Evolutionary conservation across 2,797 vertebrate genomes (phyloP).

Genomic region (Adelosebastes latens): DNA sequence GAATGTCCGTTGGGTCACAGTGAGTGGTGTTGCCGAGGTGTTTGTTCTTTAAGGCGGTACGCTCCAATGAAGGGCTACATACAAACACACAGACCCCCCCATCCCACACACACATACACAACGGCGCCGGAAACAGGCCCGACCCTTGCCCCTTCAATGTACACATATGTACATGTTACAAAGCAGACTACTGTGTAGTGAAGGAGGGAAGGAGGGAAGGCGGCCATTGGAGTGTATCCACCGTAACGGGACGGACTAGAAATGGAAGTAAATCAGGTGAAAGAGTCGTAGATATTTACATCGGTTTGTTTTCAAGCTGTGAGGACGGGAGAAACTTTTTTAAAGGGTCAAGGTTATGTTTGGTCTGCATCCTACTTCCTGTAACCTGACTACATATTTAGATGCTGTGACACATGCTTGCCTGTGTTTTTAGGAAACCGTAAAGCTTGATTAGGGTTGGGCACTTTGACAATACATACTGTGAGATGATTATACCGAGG

Average conservation of each 20-base stretch:
- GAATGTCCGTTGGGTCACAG: constrained; percentile 77
- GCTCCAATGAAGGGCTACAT: constrained; percentile 78
- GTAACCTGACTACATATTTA: background rate
- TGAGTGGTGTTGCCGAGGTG: constrained; percentile 79
- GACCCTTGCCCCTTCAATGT: constrained; percentile 61
- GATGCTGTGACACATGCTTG: background rate
- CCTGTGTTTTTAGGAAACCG: background rate
- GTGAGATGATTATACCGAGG: background rate
- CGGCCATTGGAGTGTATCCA: constrained; percentile 45
- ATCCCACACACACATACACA: background rate
- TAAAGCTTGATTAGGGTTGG: background rate
- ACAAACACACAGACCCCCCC: constrained; percentile 42
- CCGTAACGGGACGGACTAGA: constrained; percentile 33
- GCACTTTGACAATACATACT: background rate
- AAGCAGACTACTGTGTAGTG: constrained; percentile 38
- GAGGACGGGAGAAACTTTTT: background rate
- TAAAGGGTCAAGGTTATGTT: background rate
- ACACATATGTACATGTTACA: constrained; percentile 62
- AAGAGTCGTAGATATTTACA: constrained; percentile 9
- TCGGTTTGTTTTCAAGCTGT: background rate
- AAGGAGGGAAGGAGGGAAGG: constrained; percentile 18
- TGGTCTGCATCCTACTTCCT: background rate
- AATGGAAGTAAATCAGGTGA: constrained; percentile 24
- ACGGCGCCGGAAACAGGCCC: constrained; percentile 62
- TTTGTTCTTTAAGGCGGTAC: constrained; percentile 77